Base-by-base conservation (phyloP, 2,888 invertebrate genomes). In the Hypercompe scribonia region DNA sequence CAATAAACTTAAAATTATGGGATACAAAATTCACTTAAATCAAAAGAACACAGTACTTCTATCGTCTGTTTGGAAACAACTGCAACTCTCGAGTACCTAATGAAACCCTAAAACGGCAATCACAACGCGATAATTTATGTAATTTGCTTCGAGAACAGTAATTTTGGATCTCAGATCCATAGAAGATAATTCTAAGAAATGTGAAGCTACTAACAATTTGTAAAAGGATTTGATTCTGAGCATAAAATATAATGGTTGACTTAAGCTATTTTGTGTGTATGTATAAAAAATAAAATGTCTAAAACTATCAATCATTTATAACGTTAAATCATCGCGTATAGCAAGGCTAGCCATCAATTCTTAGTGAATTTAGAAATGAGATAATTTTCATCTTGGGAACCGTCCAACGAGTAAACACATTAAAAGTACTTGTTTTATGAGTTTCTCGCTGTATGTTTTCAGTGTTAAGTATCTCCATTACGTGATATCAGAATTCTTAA, bases 321-420 rank as follows among this genome's bases (percentile, higher is more conserved):
- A 71, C 69, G 2, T 73, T 72, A 68, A 81, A 70, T 74, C 13
- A 73, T 74, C 34, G n/a, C 31, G 34, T 64, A 74, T 61, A 39
- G 70, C 67, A 67, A 67, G 54, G 36, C n/a, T 13, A 13, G 67
- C 50, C 36, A 71, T 80, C 76, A 77, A 82, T 79, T 72, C 33
- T 67, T 11, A 36, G 68, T 36, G 2, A 75, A 71, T 77, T 74
- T 77, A 73, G 65, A 73, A 76, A 76, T 68, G 54, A 74, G 66
- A 65, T 68, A 75, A 24, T 54, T 65, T 77, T 74, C 71, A 58
- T 76, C 77, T 79, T 84, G 79, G 81, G 76, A 68, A 70, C 64
- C 70, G 50, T 82, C 79, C 83, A 83, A 82, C 72, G 28, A 50
- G 68, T 78, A 70, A 71, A 75, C 50, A 71, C 65, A 75, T 83